Conservation (phyloP, 1,140 invertebrate species). For the Drosophila azteca region DNA sequence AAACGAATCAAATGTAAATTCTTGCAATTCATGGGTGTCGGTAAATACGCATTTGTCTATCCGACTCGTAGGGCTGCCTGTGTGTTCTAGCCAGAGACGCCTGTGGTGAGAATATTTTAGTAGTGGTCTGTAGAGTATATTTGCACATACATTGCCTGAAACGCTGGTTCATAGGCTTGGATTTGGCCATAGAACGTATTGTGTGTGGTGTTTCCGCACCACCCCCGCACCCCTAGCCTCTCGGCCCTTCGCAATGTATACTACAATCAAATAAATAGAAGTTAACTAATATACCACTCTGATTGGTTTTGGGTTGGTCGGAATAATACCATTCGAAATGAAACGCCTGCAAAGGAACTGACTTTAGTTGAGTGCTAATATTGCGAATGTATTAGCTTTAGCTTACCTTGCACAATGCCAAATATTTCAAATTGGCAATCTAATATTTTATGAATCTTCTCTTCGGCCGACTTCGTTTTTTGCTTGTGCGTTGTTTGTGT, state of each 20-base stretch:
- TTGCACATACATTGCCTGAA: slow-evolving; percentile 59
- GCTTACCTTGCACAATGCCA: slow-evolving; percentile 63
- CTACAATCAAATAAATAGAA: slow-evolving; percentile 18
- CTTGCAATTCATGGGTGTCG: not conserved
- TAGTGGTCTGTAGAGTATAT: not conserved
- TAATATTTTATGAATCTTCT: slow-evolving; percentile 8
- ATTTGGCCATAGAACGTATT: slow-evolving; percentile 56
- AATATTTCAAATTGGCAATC: slow-evolving; percentile 65
- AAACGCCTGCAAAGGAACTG: slow-evolving; percentile 45
- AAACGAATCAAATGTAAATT: slow-evolving; percentile 43
- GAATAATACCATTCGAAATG: slow-evolving; percentile 59
- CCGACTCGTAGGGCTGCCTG: slow-evolving; percentile 68
- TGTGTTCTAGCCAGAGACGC: slow-evolving; percentile 61
- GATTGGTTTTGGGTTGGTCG: not conserved
- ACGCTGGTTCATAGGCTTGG: slow-evolving; percentile 32
- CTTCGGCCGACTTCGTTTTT: not conserved
- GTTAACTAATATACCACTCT: not conserved
- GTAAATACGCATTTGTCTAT: slow-evolving; percentile 65
- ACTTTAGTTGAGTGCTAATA: not conserved
- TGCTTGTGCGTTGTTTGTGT: not conserved
- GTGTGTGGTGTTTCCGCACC: slow-evolving; percentile 44
- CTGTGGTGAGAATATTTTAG: slow-evolving; percentile 18
- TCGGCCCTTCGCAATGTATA: slow-evolving; percentile 65
- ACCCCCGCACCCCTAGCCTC: slow-evolving; percentile 55
- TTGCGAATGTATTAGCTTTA: not conserved